Evolutionary conservation across 2,113 vertebrate genomes (phyloP).

Genomic region (Gallinago jamesoni): DNA sequence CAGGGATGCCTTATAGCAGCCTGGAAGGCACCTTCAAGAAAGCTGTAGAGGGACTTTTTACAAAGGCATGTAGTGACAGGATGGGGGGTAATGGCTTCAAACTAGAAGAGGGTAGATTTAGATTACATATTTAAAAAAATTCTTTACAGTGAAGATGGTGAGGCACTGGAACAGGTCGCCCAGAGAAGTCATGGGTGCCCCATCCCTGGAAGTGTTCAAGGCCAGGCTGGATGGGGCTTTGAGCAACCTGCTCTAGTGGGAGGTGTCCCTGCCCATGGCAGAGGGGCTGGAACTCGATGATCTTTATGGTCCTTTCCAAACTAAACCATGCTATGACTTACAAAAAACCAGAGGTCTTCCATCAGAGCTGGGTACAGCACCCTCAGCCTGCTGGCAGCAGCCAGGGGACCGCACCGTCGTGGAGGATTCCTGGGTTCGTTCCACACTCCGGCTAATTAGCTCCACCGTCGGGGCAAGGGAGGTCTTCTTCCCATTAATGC

Average conservation of each 20-base stretch:
- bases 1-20: not conserved
- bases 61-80: not conserved
- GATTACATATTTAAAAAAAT: not conserved
- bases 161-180: not conserved
- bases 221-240: not conserved
- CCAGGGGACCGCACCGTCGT: accelerated
- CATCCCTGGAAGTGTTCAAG: not conserved
- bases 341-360: accelerated
- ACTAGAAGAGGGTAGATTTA: not conserved
- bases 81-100: not conserved
- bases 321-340: not conserved
- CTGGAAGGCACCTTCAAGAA: not conserved
- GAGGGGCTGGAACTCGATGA: not conserved
- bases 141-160: not conserved
- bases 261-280: not conserved
- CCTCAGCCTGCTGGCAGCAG: not conserved
- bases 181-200: not conserved
- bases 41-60: not conserved
- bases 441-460: accelerated
- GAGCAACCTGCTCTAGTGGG: not conserved
- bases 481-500: no score
- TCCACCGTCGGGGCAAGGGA: not conserved
- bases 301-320: not conserved
- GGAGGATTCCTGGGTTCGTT: not conserved
- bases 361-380: not conserved